phyloP scores from a whole-genome alignment of 2,113 vertebrate species.

The Chionodraco myersi region DNA sequence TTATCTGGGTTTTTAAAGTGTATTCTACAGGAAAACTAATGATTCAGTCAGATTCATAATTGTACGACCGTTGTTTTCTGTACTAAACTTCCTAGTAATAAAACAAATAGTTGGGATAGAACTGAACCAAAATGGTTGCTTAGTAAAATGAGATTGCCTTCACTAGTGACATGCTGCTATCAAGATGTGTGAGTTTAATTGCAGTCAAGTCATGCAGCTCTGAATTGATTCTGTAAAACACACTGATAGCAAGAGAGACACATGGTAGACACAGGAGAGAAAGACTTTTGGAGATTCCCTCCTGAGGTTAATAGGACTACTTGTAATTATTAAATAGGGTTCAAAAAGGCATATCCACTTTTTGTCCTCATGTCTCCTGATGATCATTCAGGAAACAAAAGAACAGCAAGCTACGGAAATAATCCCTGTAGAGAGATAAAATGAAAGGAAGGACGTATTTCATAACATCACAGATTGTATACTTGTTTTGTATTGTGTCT shows the following conservation, averaged over 20 bases:
- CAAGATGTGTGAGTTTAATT: background rate
- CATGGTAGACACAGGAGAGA: background rate
- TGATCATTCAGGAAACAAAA: constrained; percentile 61
- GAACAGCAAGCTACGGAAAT: constrained; percentile 25
- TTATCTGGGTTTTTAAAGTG: background rate
- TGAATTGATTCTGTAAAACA: constrained; percentile 1
- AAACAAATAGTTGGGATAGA: too few species aligned
- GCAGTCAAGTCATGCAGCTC: background rate
- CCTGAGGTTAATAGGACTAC: constrained; percentile 1
- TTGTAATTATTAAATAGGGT: constrained; percentile 26
- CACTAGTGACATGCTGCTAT: too few species aligned
- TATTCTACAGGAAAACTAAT: background rate
- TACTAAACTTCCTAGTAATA: too few species aligned
- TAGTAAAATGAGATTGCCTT: too few species aligned
- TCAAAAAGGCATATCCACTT: constrained; percentile 37
- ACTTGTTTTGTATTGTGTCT: too few species aligned
- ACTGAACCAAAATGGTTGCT: too few species aligned
- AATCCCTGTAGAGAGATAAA: constrained; percentile 27
- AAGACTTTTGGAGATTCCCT: background rate
- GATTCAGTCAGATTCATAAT: background rate
- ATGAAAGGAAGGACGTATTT: constrained; percentile 20
- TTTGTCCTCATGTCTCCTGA: constrained; percentile 45
- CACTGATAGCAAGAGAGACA: background rate
- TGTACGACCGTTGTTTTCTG: background rate
- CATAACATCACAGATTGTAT: constrained; percentile 16